Conservation (phyloP, 2,113 vertebrate species). For the Macaca nemestrina region DNA sequence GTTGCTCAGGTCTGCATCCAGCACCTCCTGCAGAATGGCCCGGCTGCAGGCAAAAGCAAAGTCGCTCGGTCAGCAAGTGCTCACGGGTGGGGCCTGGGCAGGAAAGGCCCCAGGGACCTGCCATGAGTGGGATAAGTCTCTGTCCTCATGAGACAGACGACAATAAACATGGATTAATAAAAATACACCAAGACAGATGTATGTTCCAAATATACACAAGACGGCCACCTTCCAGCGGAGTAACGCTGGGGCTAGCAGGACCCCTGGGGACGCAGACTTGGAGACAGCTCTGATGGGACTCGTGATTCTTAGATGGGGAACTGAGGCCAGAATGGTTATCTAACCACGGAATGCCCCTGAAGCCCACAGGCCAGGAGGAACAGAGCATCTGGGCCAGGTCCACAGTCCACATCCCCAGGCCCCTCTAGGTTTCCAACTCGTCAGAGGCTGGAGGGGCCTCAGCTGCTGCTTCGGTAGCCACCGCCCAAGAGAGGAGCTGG, state of each 20-base stretch:
- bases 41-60: slow-evolving; percentile 84
- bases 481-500: neutral
- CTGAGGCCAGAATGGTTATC: fast-evolving
- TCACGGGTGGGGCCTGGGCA: fast-evolving
- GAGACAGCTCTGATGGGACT: fast-evolving
- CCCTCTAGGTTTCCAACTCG: neutral
- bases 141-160: fast-evolving
- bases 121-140: neutral
- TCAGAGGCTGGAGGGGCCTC: neutral
- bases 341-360: fast-evolving
- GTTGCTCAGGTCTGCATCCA: slow-evolving; percentile 92
- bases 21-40: slow-evolving; percentile 91
- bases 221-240: fast-evolving
- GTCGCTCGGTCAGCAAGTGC: fast-evolving
- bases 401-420: neutral
- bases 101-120: fast-evolving
- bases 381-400: neutral
- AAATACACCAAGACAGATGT: fast-evolving
- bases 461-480: neutral
- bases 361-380: neutral
- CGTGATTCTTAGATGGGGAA: fast-evolving
- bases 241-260: neutral
- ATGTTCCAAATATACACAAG: fast-evolving
- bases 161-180: fast-evolving
- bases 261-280: fast-evolving